Percentiles rank a stretch among this genome's conserved stretches.
phyloP scores from a whole-genome alignment of 2,888 invertebrate genomes.

The Helicoverpa assulta region DNA sequence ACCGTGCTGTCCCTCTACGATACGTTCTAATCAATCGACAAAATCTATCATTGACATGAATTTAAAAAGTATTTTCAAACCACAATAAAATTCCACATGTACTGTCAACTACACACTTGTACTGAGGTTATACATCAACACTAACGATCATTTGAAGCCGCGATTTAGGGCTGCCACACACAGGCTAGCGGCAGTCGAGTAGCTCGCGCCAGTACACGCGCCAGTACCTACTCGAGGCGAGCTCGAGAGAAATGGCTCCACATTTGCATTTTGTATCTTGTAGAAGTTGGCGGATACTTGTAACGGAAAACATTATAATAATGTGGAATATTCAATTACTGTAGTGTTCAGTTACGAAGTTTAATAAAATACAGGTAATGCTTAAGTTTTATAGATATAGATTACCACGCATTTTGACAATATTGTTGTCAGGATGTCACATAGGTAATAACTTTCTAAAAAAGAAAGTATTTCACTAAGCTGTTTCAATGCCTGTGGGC shows the following conservation, averaged over 20 bases:
- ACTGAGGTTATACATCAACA: conserved; percentile 41
- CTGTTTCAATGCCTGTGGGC: too few relatives aligned
- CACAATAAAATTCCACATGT: background rate
- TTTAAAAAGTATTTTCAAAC: background rate
- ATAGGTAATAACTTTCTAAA: too few relatives aligned
- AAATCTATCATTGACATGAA: background rate
- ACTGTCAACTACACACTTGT: conserved; percentile 24
- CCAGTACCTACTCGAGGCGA: conserved; percentile 29
- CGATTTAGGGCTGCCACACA: conserved; percentile 58
- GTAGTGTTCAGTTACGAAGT: background rate
- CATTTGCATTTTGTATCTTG: conserved; percentile 60
- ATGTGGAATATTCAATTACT: background rate
- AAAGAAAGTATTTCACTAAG: too few relatives aligned
- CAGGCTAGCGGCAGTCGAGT: conserved; percentile 54
- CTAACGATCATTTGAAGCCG: conserved; percentile 48
- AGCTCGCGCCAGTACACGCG: conserved; percentile 19
- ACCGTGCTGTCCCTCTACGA: too few relatives aligned
- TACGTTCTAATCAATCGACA: too few relatives aligned
- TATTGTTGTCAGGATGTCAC: too few relatives aligned
- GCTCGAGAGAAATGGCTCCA: conserved; percentile 29
- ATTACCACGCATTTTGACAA: too few relatives aligned
- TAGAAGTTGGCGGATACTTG: conserved; percentile 23
- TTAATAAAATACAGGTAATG: background rate
- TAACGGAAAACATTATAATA: conserved; percentile 20
- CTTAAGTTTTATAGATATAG: too few relatives aligned